Evolutionary conservation across 2,113 vertebrate genomes (phyloP), one percentile per base, ranked within the genome.

Genomic region (Dicrurus megarhynchus): DNA sequence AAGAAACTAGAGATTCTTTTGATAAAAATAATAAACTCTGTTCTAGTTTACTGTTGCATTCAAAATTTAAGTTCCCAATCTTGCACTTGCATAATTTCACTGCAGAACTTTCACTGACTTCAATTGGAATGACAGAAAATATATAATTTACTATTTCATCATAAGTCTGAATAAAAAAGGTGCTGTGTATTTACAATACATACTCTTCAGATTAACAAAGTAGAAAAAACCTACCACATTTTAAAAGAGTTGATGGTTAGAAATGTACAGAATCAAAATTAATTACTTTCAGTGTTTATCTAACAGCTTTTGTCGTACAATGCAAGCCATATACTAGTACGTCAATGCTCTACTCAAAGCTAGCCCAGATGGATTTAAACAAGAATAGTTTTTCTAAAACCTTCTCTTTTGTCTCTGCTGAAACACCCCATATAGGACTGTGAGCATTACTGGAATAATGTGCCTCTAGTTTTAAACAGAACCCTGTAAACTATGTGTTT

Each of bases 311-410:
- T 84, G 79, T 67, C 55, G 41, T 18, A 74, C 52, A 81, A 35
- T 75, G 50, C 21, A 77, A 86, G 70, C 79, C 53, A 39, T 55
- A 85, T 39, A 82, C 75, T 57, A 74, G 59, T 41, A 61, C 22
- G 3, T 46, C 84, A 90, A 3, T 86, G 78, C 35, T 91, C 89
- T 57, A 61, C 46, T 90, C 78, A 93, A 79, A 93, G 87, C 90
- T 90, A 96, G 82, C 57, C 30, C 87, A 42, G 59, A 78, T 63
- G 94, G 93, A 96, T 96, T 96, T 92, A 84, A 95, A 96, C 49
- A 71, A 96, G 59, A 97, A 97, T 93, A 78, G 95, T 68, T 93
- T 90, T 96, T 95, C 95, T 94, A 92, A 95, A 97, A 88, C 89
- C 81, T 89, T 94, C 90, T 95, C 78, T 89, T 95, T 96, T 94